Percentiles rank a stretch among this genome's conserved stretches.
phyloP scores from a whole-genome alignment of 2,113 vertebrate genomes.

The Symphodus melops region DNA sequence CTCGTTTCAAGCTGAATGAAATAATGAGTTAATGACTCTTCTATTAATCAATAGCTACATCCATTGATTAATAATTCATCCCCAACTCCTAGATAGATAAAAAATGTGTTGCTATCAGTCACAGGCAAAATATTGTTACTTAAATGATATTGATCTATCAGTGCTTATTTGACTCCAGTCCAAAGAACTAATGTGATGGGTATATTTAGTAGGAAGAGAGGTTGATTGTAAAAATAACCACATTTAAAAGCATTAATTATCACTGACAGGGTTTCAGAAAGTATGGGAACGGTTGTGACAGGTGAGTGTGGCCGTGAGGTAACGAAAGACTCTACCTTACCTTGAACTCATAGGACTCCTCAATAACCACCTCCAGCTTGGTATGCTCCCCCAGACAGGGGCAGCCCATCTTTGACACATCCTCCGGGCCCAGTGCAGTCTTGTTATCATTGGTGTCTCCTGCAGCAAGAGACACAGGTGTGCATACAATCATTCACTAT shows the following conservation, averaged over 20 bases:
- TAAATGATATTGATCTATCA: background rate
- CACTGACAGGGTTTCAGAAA: background rate
- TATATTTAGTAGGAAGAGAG: background rate
- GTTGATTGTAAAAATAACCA: background rate
- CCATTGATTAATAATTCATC: slow-evolving; percentile 52
- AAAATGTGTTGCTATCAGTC: slow-evolving; percentile 25
- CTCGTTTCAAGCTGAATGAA: slow-evolving; percentile 13
- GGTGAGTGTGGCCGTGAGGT: background rate
- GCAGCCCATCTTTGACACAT: slow-evolving; percentile 86
- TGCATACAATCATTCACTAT: slow-evolving; percentile 11
- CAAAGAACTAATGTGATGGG: background rate
- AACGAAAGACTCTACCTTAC: slow-evolving; percentile 65
- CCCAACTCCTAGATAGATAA: slow-evolving; percentile 11
- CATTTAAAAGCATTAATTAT: background rate
- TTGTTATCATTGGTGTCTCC: slow-evolving; percentile 87
- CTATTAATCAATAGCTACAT: slow-evolving; percentile 28
- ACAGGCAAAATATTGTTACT: slow-evolving; percentile 38
- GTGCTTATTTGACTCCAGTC: background rate
- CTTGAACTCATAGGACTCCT: slow-evolving; percentile 88
- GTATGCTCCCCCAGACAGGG: slow-evolving; percentile 85
- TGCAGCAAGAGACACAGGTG: slow-evolving; percentile 40
- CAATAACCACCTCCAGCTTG: slow-evolving; percentile 85
- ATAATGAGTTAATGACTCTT: background rate
- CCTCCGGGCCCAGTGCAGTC: slow-evolving; percentile 74
- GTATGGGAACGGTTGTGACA: background rate